A percentile compares a stretch with the other conserved stretches of the same genome.
Evolutionary conservation across 2,113 vertebrate species (phyloP).

Genomic region (Bufo gargarizans): DNA sequence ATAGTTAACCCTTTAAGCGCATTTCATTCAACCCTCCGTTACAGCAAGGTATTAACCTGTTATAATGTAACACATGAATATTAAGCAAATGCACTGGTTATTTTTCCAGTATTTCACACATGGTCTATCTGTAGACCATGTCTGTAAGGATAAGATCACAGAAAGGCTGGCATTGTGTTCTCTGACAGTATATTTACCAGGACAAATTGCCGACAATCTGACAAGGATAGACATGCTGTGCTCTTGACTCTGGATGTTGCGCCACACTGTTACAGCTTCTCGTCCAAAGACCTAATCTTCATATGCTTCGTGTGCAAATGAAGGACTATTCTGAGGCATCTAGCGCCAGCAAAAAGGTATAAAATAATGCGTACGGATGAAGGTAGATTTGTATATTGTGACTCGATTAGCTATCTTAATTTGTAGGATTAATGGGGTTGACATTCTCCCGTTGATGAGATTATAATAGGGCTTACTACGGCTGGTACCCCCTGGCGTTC

Average conservation of each 20-base stretch:
- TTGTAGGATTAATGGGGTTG: background rate
- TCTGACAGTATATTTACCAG: background rate
- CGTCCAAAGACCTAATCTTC: conserved; percentile 41
- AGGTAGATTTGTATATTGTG: background rate
- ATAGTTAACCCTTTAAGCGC: background rate
- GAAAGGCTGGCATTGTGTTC: conserved; percentile 20
- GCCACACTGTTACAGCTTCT: conserved; percentile 36
- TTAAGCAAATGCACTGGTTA: background rate
- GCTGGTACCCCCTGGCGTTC: background rate
- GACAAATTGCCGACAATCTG: conserved; percentile 38
- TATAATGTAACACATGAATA: background rate
- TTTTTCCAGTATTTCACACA: background rate
- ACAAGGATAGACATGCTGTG: conserved; percentile 47
- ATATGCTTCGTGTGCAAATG: conserved; percentile 2
- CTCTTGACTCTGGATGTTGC: conserved; percentile 41
- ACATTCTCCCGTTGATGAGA: background rate
- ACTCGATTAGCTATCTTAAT: background rate
- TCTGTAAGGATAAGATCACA: background rate
- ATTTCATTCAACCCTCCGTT: background rate
- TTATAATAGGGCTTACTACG: background rate
- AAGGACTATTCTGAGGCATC: background rate
- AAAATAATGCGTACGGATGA: background rate
- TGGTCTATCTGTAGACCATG: background rate
- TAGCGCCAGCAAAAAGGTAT: background rate
- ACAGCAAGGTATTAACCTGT: background rate